Percentiles rank a stretch among this genome's conserved stretches.
phyloP scores from a whole-genome alignment of 2,113 vertebrate genomes.

The zebrafish (Danio rerio) region DNA sequence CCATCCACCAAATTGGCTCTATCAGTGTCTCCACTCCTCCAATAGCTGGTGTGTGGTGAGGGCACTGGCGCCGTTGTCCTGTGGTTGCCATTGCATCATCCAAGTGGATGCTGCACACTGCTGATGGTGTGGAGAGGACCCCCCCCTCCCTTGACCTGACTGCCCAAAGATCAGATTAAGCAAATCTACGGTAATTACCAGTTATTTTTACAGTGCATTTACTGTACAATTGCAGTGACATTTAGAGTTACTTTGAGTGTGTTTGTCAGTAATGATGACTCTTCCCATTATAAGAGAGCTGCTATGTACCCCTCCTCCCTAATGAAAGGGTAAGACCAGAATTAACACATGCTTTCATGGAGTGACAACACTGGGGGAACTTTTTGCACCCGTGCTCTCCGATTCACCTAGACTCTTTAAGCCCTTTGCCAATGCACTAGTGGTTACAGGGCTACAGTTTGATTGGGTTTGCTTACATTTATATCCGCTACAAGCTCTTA shows the following conservation, averaged over 20 bases:
- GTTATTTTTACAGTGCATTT: neutral
- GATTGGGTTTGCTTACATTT: conserved; percentile 32
- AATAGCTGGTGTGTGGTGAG: too few species aligned
- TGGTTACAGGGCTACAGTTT: conserved; percentile 13
- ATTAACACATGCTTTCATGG: neutral
- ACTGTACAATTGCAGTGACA: neutral
- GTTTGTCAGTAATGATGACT: neutral
- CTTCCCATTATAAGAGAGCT: neutral
- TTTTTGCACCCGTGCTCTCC: neutral
- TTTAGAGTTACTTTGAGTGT: neutral
- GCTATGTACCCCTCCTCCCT: neutral
- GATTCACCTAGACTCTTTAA: neutral
- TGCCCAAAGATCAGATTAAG: too few species aligned
- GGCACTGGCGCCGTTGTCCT: too few species aligned
- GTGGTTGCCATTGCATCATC: too few species aligned
- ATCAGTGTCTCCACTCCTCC: too few species aligned
- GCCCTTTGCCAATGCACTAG: neutral
- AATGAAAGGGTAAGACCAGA: neutral
- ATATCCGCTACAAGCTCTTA: conserved; percentile 13
- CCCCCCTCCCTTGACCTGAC: too few species aligned
- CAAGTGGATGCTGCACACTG: too few species aligned
- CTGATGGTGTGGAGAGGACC: too few species aligned
- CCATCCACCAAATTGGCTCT: too few species aligned
- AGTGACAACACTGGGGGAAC: neutral
- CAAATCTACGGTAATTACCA: too few species aligned